Evolutionary conservation across 2,797 vertebrate species (phyloP), one percentile per base, ranked within the genome.

Genomic region (Microhierax caerulescens): DNA sequence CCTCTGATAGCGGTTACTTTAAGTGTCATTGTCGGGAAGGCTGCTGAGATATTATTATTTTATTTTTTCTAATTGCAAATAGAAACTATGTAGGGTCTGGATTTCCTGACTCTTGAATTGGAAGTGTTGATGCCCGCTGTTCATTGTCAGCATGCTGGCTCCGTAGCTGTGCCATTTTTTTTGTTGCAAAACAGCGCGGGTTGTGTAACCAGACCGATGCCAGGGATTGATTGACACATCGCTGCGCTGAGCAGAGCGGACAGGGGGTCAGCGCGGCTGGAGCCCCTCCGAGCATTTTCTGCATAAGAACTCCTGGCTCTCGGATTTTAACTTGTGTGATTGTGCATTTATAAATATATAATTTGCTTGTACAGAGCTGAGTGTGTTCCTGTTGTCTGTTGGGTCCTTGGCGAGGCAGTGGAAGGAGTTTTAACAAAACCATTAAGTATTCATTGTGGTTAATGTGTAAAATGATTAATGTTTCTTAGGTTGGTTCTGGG

Each of bases 161-260:
- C 25, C 12, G 13, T 32, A 18, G 16, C 81, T 41, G 19, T 32
- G 77, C 45, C 27, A 1, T 24, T 41, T 64, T 39, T n/a, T 41
- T 47, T 8, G 30, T 48, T 81, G 79, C 79, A 24, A 59, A 69
- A 6, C 34, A 17, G 43, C 1, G 23, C 47, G 45, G 74, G 50
- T 36, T 39, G 4, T 47, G 50, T 36, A 21, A 50, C 4, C 4
- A n/a, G 28, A 2, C 54, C 34, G 17, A 22, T 2, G 7, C 12
- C 34, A 5, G 5, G 0, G 17, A 3, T 3, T 5, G 45, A 56
- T 39, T 67, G 12, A 21, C 32, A 3, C 8, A 0, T 15, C 2
- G 4, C 19, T 15, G 50, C 30, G 60, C 23, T 11, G 48, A 60
- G 50, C 69, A 16, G 56, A 48, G 36, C 3, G 0, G 53, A 68